Conservation (phyloP, 1,140 invertebrate genomes). For the Hycleus phaleratus region DNA sequence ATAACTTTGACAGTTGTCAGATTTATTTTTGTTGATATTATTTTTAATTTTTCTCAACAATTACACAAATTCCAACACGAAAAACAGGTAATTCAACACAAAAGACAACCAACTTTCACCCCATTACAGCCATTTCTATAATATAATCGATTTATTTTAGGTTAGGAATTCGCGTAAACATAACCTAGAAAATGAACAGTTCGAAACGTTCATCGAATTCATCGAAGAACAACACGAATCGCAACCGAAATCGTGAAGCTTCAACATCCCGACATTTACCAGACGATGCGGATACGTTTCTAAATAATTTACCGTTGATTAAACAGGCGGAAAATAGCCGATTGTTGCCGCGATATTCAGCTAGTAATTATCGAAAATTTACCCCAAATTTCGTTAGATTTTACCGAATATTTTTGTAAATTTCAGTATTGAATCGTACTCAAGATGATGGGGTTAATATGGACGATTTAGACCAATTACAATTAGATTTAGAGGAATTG, state of each 20-base stretch:
- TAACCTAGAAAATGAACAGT: too few species aligned
- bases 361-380: constrained; percentile 26
- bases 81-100: too few species aligned
- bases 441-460: constrained; percentile 57
- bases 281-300: background rate
- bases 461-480: constrained; percentile 75
- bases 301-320: constrained; percentile 19
- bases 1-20: too few species aligned
- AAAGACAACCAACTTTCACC: too few species aligned
- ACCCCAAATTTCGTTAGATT: background rate
- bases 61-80: too few species aligned
- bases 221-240: too few species aligned
- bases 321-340: constrained; percentile 43
- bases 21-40: too few species aligned
- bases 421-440: constrained; percentile 47
- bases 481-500: constrained; percentile 78
- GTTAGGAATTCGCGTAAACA: too few species aligned
- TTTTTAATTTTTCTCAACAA: too few species aligned
- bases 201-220: too few species aligned
- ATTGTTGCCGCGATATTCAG: constrained; percentile 47
- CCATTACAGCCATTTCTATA: too few species aligned
- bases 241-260: background rate
- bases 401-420: background rate
- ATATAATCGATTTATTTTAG: too few species aligned
- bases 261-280: background rate